These are phyloP conservation scores for Coleophora flavipennella DNA, from an alignment of 2,888 invertebrate species.

Conservation along the genomic window DNA sequence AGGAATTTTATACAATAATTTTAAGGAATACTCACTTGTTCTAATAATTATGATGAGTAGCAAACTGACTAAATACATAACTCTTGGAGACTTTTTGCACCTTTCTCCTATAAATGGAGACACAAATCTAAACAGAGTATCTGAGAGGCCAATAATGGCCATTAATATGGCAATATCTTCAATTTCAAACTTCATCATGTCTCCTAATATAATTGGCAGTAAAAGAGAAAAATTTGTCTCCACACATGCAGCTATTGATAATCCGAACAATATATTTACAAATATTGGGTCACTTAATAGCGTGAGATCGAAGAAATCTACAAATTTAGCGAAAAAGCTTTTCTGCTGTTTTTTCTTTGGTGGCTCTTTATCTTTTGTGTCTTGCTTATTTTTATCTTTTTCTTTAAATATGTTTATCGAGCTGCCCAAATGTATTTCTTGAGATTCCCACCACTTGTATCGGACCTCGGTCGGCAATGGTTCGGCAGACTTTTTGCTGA, in stretches of 20 bases:
- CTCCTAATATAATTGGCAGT: constrained; percentile 77
- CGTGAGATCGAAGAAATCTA: constrained; percentile 75
- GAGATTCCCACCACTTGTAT: constrained; percentile 72
- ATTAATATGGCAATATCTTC: constrained; percentile 74
- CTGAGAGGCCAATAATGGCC: constrained; percentile 73
- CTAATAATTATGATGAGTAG: constrained; percentile 72
- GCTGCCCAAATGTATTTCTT: constrained; percentile 74
- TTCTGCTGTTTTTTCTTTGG: constrained; percentile 24
- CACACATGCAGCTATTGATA: constrained; percentile 78
- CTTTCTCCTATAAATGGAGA: constrained; percentile 79
- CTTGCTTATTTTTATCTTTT: constrained; percentile 24
- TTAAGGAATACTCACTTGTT: constrained; percentile 70
- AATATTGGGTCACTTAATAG: constrained; percentile 78
- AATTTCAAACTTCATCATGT: constrained; percentile 72
- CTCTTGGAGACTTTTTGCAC: constrained; percentile 72
- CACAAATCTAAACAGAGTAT: constrained; percentile 73
- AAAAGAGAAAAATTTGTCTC: constrained; percentile 79
- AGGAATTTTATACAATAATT: not conserved
- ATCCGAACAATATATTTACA: constrained; percentile 77
- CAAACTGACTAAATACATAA: constrained; percentile 77
- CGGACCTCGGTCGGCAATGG: constrained; percentile 34
- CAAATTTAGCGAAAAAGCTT: constrained; percentile 37
- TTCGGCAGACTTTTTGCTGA: constrained; percentile 37
- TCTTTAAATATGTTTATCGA: constrained; percentile 73
- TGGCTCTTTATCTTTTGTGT: constrained; percentile 25